Base-by-base conservation (phyloP, 2,113 vertebrate genomes). In the Pygoscelis antarcticus region DNA sequence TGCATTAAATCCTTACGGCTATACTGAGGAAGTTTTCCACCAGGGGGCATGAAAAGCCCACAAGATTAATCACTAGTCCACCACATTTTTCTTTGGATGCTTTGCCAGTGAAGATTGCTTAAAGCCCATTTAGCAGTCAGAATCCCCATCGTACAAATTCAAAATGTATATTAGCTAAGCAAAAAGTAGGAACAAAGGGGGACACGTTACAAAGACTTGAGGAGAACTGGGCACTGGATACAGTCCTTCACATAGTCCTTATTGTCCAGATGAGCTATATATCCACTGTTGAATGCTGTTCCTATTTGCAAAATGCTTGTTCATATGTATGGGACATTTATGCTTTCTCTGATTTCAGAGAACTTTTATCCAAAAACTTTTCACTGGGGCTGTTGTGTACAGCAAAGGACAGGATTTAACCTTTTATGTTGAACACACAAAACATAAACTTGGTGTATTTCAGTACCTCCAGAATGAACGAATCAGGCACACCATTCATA, bases 1-100 rank as follows among this genome's bases (percentile, higher is more conserved):
- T 38, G 49, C 74, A 64, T 77, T 15, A 92, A 87, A 91, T 16
- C 80, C 79, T 89, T 17, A 61, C 0, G 2, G 51, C 49, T 83
- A 71, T 30, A 22, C 34, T 36, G 58, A n/a, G 21, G 4, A 11
- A 18, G 8, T 65, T 26, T 54, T 64, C 98, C 98, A 98, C 93
- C 78, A 98, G 98, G 96, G 98, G 98, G 98, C 97, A 96, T 30
- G 47, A 87, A 77, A 85, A 89, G 94, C 52, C 96, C 93, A 27
- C 85, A 58, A 69, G 83, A 96, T 86, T 54, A 65, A 61, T 49
- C 47, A 25, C 25, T 42, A 29, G 52, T 44, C 40, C 32, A 52
- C 30, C 4, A 17, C 52, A 12, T 15, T 61, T 79, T 42, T 4
- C 57, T 34, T 42, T 27, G 78, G 29, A 9, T 78, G n/a, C 17